Base-by-base conservation (phyloP, 2,113 vertebrate species). In the Chaetodon auriga region DNA sequence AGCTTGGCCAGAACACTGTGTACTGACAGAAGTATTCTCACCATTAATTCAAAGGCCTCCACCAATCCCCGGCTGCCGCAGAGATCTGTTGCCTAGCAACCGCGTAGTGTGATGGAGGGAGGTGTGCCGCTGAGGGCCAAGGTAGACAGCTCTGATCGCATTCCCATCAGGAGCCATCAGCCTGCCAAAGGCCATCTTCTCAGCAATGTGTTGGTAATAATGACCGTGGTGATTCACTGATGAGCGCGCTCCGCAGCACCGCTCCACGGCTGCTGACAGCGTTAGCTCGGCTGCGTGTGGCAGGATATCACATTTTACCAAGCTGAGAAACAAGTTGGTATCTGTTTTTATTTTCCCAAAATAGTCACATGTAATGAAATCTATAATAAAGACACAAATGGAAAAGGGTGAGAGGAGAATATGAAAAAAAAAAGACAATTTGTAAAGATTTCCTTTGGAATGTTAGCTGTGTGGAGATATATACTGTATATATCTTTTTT, bases 41-140 rank as follows among this genome's bases (percentile, higher is more conserved):
- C 88, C 75, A 85, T 84, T 90, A 89, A 92, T 90, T 92, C 90
- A 86, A 80, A 90, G 80, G 90, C 87, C 84, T 92, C 91, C 86
- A 72, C 95, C 95, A 95, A 95, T 95, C 89, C 55, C 87, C 36
- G 77, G 89, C 89, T 83, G 84, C 90, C 90, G 84, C 90, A 80
- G 92, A 95, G 96, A 90, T 93, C 83, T 90, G 96, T 96, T 97
- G 94, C 96, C 90, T 96, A 94, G 97, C 96, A 97, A 98, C 97
- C 71, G 1, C 54, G 68, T 90, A 76, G 89, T 94, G 92, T 88
- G 92, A 94, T 76, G 86, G 49, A 83, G 87, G 90, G 82, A 89
- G 83, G 90, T 89, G 85, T 88, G 78, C 75, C 62, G 74, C 86
- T 60, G 75, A 82, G 46, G 81, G 84, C 85, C 84, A 82, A 85